Base-by-base conservation (phyloP, 2,888 invertebrate genomes). In the Athripsodes cinereus region DNA sequence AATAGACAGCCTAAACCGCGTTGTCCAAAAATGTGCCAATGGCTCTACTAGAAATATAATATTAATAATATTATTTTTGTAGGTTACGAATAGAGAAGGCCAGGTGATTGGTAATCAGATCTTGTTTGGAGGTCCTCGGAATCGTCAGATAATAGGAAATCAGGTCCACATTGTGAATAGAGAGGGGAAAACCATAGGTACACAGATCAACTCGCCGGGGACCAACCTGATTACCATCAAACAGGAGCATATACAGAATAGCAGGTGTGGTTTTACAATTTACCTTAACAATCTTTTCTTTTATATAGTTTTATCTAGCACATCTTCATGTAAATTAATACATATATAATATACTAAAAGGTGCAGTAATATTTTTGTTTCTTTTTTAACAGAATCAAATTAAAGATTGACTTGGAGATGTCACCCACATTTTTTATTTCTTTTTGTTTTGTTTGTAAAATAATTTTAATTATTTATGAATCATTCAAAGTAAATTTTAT, bases 101-200 rank as follows among this genome's bases (percentile, higher is more conserved):
- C 79, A 79, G 61, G 78, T 79, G 68, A 79, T 79, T 65, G 78
- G 79, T 62, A 79, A 79, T 68, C 79, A 79, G 69, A 79, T 79
- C 57, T 69, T 79, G 62, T 74, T 78, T 65, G 76, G 77, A 22
- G 66, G 71, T 11, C 69, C 74, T 60, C 72, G 71, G 46, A 72
- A 69, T 52, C 67, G 70, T 44, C 68, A 68, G 58, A 52, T 70
- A 22, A 62, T 65, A 52, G 67, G 69, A 18, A 67, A 67, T 47
- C 65, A 65, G 53, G 57, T 66, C 58, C 78, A 78, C 67, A 70
- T 78, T 52, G 69, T 78, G 63, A 70, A 72, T 35, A 66, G 78
- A 26, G 77, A 76, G 66, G 68, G 68, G 51, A 77, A 77, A 67
- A 66, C 71, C 2, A 65, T 72, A 47, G 66, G 68, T 58, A 67